Evolutionary conservation across 2,113 vertebrate genomes (phyloP).

Genomic region (Indicator indicator): DNA sequence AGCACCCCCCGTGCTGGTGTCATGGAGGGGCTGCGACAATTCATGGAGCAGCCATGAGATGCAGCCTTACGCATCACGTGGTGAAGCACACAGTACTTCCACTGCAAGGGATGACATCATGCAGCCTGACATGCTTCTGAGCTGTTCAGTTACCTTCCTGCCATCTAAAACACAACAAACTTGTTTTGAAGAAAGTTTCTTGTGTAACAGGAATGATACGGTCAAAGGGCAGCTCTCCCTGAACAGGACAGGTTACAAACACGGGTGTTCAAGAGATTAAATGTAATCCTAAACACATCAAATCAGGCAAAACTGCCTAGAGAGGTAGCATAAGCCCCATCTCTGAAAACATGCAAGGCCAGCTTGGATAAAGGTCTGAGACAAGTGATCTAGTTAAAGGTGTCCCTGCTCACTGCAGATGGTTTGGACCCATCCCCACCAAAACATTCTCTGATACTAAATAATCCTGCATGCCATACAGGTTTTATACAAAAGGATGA

Average conservation of each 20-base stretch:
- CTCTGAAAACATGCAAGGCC: not conserved
- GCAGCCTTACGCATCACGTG: not conserved
- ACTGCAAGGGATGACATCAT: fast-evolving
- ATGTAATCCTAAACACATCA: fast-evolving
- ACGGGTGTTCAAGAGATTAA: not conserved
- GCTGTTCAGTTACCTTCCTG: not conserved
- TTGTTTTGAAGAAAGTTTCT: constrained; percentile 10
- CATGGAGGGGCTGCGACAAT: not conserved
- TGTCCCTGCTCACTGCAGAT: not conserved
- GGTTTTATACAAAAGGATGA: not conserved
- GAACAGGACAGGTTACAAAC: not conserved
- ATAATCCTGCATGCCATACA: not conserved
- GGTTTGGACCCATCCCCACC: not conserved
- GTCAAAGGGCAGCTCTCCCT: not conserved
- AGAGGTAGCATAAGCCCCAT: not conserved
- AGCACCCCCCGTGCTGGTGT: fast-evolving
- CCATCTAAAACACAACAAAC: not conserved
- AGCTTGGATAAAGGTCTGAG: not conserved
- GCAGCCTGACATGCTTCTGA: not conserved
- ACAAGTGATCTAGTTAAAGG: not conserved
- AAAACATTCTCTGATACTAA: not conserved
- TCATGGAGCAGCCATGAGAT: not conserved
- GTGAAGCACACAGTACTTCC: not conserved
- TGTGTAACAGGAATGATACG: not conserved
- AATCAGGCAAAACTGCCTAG: not conserved